phyloP scores from a whole-genome alignment of 2,888 invertebrate genomes.

The Sinelater perroti region DNA sequence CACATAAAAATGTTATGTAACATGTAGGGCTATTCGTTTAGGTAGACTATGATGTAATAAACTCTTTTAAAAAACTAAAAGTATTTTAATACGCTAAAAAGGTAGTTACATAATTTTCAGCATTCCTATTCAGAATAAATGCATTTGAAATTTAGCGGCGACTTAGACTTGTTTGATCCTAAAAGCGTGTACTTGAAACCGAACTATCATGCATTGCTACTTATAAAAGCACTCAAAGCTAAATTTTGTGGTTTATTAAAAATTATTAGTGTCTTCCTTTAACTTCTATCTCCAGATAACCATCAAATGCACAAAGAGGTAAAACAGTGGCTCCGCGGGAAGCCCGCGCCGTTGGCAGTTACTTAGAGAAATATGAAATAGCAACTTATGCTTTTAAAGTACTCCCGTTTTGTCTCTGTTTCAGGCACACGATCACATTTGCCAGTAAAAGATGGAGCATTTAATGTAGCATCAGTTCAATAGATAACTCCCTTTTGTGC shows the following conservation, averaged over 20 bases:
- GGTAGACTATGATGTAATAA: too few relatives aligned
- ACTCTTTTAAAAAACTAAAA: too few relatives aligned
- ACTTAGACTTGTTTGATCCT: conserved; percentile 30
- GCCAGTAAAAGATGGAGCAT: neutral
- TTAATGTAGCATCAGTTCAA: neutral
- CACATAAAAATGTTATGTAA: too few relatives aligned
- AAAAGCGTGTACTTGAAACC: conserved; percentile 31
- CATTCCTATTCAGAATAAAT: conserved; percentile 26
- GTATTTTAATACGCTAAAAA: too few relatives aligned
- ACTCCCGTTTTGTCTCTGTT: too few relatives aligned
- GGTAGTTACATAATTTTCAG: conserved; percentile 16
- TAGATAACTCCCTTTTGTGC: conserved; percentile 2
- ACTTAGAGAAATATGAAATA: neutral
- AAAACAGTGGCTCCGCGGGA: neutral
- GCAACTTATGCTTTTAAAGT: conserved; percentile 2
- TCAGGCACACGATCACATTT: too few relatives aligned
- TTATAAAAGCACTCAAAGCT: conserved; percentile 26
- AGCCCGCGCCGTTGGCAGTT: neutral
- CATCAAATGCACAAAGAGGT: too few relatives aligned
- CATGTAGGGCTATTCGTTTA: too few relatives aligned
- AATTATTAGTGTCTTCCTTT: conserved; percentile 12
- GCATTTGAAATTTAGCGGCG: conserved; percentile 32
- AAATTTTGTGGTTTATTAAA: conserved; percentile 30
- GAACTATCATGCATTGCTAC: conserved; percentile 26
- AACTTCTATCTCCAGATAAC: neutral